Evolutionary conservation across 53 echinoderm and acorn worm species (phyloP).

Genomic region (Arbacia lixula): DNA sequence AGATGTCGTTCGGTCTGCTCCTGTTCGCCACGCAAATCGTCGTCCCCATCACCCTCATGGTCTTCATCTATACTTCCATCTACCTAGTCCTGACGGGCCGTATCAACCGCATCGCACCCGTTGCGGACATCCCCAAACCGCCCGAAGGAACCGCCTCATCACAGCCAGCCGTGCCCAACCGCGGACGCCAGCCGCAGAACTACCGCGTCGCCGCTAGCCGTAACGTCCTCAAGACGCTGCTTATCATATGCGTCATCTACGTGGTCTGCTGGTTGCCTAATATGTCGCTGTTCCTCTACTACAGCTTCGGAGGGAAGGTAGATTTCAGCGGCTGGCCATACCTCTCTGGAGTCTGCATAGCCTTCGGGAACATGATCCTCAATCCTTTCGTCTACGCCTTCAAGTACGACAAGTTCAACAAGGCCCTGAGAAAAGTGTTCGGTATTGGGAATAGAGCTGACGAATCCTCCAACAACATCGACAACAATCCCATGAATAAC

Average conservation of each 20-base stretch:
- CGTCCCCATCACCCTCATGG: constrained; percentile 65
- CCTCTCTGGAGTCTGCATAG: constrained; percentile 45
- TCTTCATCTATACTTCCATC: constrained; percentile 59
- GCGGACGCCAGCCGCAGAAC: not conserved
- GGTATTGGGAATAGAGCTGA: too few species aligned
- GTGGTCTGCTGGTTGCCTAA: constrained; percentile 66
- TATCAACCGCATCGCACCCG: too few species aligned
- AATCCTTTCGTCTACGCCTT: constrained; percentile 71
- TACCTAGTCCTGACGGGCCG: constrained; percentile 48
- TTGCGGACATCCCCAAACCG: not conserved
- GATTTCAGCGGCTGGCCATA: constrained; percentile 51
- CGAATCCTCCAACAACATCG: too few species aligned
- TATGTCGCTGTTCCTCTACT: constrained; percentile 37
- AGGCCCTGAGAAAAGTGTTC: constrained; percentile 40
- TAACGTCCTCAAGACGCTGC: constrained; percentile 64
- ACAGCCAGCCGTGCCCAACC: not conserved
- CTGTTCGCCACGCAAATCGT: constrained; percentile 65
- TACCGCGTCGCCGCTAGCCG: constrained; percentile 19
- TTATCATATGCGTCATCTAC: constrained; percentile 44
- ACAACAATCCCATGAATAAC: too few species aligned
- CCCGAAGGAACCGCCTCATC: not conserved
- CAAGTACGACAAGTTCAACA: constrained; percentile 52
- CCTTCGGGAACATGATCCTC: constrained; percentile 42
- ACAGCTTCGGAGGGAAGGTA: constrained; percentile 45
- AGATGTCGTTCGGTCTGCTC: constrained; percentile 53